phyloP scores from a whole-genome alignment of 2,113 vertebrate genomes.

The Muscicapa adusta region DNA sequence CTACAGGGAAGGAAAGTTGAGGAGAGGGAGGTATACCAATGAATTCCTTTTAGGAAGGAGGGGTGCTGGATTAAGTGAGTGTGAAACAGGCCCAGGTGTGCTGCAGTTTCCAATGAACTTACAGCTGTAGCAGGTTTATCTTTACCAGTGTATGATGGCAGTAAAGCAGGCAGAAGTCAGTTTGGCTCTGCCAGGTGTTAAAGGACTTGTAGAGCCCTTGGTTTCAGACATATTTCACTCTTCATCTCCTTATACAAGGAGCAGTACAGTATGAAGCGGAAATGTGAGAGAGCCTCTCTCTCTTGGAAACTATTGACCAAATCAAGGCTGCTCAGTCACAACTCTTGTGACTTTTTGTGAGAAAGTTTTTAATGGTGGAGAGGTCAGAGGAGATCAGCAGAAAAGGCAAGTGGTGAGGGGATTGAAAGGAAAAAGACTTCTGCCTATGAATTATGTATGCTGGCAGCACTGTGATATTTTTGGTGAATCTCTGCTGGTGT shows the following conservation, averaged over 20 bases:
- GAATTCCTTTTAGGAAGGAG: neutral
- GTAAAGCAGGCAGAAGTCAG: neutral
- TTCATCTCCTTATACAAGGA: neutral
- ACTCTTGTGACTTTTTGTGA: neutral
- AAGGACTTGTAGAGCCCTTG: neutral
- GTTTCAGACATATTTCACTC: neutral
- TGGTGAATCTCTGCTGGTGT: neutral
- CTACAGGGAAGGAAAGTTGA: neutral
- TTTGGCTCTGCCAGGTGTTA: neutral
- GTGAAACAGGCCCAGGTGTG: neutral
- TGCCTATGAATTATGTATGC: neutral
- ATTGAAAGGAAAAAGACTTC: neutral
- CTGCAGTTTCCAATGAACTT: neutral
- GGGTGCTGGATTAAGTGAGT: neutral
- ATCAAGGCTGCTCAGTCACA: neutral
- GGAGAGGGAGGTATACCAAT: neutral
- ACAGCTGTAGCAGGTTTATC: neutral
- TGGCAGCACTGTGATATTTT: neutral
- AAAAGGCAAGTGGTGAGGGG: neutral
- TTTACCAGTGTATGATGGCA: neutral
- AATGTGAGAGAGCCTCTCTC: neutral
- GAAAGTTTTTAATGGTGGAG: neutral
- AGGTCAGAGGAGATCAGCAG: neutral
- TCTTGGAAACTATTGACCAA: neutral
- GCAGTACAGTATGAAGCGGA: neutral